Percentiles rank a stretch among this genome's conserved stretches.
Conservation (phyloP, 2,113 vertebrate genomes). For the Speoplatyrhinus poulsoni region DNA sequence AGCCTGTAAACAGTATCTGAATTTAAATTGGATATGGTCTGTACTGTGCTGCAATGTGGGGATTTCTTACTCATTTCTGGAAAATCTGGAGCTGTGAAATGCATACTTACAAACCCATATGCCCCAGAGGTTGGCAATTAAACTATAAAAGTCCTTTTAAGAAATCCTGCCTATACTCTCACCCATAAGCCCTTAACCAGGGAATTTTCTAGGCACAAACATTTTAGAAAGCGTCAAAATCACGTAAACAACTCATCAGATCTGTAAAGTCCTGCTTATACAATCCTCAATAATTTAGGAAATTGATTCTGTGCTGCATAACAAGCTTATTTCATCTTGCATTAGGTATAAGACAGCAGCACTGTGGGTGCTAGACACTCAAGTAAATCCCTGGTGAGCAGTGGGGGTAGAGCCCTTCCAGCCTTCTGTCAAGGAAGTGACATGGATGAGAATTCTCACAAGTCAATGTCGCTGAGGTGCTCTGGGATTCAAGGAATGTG, state of each 20-base stretch:
- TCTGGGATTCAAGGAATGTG: slow-evolving; percentile 62
- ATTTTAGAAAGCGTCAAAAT: slow-evolving; percentile 52
- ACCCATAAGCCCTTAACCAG: slow-evolving; percentile 37
- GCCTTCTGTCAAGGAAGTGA: slow-evolving; percentile 39
- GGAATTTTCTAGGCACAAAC: slow-evolving; percentile 37
- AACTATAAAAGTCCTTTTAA: slow-evolving; percentile 74
- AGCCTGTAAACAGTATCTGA: slow-evolving; percentile 44
- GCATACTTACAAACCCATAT: slow-evolving; percentile 66
- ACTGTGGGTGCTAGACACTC: slow-evolving; percentile 18
- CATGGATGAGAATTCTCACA: slow-evolving; percentile 69
- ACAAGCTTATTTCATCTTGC: slow-evolving; percentile 20
- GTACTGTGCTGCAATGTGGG: slow-evolving; percentile 26
- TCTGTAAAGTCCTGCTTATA: slow-evolving; percentile 43
- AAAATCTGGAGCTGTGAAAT: slow-evolving; percentile 67
- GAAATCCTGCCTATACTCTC: slow-evolving; percentile 53
- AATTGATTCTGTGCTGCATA: slow-evolving; percentile 19
- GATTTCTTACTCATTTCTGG: slow-evolving; percentile 58
- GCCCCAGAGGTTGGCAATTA: slow-evolving; percentile 67
- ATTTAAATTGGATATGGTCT: slow-evolving; percentile 36
- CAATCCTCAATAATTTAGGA: slow-evolving; percentile 26
- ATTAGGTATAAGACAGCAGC: slow-evolving; percentile 2
- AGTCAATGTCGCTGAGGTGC: slow-evolving; percentile 58
- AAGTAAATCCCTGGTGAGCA: slow-evolving; percentile 34
- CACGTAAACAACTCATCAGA: slow-evolving; percentile 51
- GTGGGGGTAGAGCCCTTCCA: slow-evolving; percentile 29